phyloP scores from a whole-genome alignment of 2,113 vertebrate species.

The Hydrolagus affinis region DNA sequence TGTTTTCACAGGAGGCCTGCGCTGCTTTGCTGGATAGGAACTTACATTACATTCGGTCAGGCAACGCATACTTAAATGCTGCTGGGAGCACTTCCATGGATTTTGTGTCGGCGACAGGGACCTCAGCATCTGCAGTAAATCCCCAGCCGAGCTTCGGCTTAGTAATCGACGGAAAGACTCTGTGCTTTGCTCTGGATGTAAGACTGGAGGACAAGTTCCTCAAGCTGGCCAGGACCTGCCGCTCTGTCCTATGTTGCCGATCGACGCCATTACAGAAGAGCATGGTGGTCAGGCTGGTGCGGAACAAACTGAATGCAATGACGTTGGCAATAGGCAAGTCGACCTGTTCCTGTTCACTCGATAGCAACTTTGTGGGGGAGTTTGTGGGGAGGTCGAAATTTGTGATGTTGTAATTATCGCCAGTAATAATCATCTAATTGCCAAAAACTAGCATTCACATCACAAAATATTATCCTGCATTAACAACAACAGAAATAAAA shows the following conservation, averaged over 20 bases:
- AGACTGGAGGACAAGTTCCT: slow-evolving; percentile 85
- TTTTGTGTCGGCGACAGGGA: slow-evolving; percentile 49
- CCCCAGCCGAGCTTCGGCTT: slow-evolving; percentile 67
- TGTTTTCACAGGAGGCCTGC: slow-evolving; percentile 74
- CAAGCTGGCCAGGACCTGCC: slow-evolving; percentile 73
- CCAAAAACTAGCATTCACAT: no score
- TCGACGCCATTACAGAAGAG: slow-evolving; percentile 94
- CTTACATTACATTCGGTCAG: slow-evolving; percentile 69
- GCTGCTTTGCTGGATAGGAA: slow-evolving; percentile 78
- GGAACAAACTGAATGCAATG: slow-evolving; percentile 93
- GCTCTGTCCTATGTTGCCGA: slow-evolving; percentile 84
- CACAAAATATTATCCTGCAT: no score
- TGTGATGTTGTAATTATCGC: no score
- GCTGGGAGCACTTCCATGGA: slow-evolving; percentile 46
- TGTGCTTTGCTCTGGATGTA: slow-evolving; percentile 82
- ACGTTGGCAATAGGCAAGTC: slow-evolving; percentile 85
- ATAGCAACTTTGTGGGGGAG: no score
- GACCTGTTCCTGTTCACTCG: not conserved
- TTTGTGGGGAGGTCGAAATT: no score
- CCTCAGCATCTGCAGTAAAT: slow-evolving; percentile 39
- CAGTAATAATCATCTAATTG: no score
- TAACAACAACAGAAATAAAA: no score
- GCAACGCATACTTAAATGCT: slow-evolving; percentile 44
- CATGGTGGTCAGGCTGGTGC: slow-evolving; percentile 91
- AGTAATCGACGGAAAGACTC: slow-evolving; percentile 84